A percentile compares a stretch with the other conserved stretches of the same genome.
These are phyloP conservation scores for Protophormia terraenovae DNA, from an alignment of 2,888 invertebrate species.

Conservation along the genomic window DNA sequence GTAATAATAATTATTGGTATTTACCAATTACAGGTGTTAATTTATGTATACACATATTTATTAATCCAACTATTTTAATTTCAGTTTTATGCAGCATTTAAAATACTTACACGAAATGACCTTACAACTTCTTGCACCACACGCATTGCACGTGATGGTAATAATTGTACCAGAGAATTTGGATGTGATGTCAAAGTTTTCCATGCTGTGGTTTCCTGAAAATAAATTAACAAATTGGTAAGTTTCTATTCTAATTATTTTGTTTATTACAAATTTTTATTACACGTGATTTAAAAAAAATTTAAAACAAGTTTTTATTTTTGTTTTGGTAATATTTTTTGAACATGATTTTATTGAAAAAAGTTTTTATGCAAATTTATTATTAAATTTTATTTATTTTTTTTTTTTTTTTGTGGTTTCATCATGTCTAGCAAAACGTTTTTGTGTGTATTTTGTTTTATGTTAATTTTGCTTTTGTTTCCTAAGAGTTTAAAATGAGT, in stretches of 20 bases:
- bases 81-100: slow-evolving; percentile 4
- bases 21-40: slow-evolving; percentile 5
- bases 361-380: background rate
- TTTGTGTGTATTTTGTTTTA: background rate
- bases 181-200: slow-evolving; percentile 81
- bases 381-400: too few relatives aligned
- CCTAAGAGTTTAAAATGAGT: background rate
- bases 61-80: background rate
- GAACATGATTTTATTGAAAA: background rate
- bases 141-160: slow-evolving; percentile 81
- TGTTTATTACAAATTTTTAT: background rate
- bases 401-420: slow-evolving; percentile 3
- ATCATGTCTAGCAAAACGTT: slow-evolving; percentile 14
- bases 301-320: background rate
- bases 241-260: slow-evolving; percentile 11
- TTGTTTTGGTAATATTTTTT: background rate
- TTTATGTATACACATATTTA: background rate
- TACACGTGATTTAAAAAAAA: background rate
- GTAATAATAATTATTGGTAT: background rate
- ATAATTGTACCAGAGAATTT: slow-evolving; percentile 79
- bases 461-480: background rate
- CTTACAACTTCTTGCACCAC: slow-evolving; percentile 81
- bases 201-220: slow-evolving; percentile 81
- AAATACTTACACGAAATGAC: slow-evolving; percentile 78
- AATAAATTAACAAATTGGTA: slow-evolving; percentile 52